phyloP scores from a whole-genome alignment of 2,113 vertebrate genomes.

The Ellobius talpinus region DNA sequence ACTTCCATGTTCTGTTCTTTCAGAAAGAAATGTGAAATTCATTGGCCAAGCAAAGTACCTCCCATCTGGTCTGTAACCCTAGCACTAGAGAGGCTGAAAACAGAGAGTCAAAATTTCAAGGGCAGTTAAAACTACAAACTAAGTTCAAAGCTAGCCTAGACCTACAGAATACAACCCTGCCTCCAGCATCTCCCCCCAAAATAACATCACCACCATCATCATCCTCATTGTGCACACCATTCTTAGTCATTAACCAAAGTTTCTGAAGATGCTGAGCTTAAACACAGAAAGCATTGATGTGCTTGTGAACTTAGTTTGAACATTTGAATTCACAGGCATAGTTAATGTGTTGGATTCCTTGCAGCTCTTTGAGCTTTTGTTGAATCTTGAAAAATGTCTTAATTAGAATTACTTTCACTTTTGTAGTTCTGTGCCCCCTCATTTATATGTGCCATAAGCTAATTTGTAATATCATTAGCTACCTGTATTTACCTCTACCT shows the following conservation, averaged over 20 bases:
- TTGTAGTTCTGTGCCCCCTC: not conserved
- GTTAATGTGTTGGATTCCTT: not conserved
- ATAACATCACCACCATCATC: not conserved
- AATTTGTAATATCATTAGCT: constrained; percentile 10
- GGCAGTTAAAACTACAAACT: not conserved
- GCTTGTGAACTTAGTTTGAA: constrained; percentile 22
- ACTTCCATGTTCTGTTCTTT: not conserved
- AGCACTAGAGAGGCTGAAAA: not conserved
- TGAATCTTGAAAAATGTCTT: not conserved
- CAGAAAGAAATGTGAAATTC: not conserved
- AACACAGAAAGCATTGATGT: not conserved
- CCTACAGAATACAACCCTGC: not conserved
- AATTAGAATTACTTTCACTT: not conserved
- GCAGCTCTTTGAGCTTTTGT: not conserved
- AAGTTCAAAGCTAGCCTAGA: not conserved
- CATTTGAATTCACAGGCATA: not conserved
- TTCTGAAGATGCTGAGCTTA: not conserved
- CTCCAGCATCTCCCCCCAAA: not conserved
- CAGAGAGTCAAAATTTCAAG: not conserved
- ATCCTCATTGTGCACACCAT: too few relatives aligned
- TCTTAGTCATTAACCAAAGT: not conserved
- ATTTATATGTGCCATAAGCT: not conserved
- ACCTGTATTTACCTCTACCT: not conserved
- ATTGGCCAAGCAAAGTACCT: not conserved
- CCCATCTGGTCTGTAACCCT: not conserved